Percentiles rank a stretch among this genome's conserved stretches.
These are phyloP conservation scores for Belgica antarctica DNA, from an alignment of 2,888 invertebrate genomes.

Conservation along the genomic window DNA sequence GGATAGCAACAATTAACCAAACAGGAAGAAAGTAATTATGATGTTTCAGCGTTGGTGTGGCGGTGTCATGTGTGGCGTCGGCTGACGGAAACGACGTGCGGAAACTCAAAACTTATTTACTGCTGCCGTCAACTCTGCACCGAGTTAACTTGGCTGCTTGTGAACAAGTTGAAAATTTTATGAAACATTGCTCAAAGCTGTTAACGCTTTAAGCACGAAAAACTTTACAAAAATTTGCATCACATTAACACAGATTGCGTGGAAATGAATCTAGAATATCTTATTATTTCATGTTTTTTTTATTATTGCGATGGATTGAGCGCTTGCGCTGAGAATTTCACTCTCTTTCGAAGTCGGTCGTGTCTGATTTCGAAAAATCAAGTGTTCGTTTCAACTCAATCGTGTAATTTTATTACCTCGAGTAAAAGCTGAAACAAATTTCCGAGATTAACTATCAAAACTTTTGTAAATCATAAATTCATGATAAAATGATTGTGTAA, in stretches of 20 bases:
- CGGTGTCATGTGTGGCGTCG: no score
- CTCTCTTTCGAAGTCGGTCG: conserved; percentile 17
- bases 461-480: background rate
- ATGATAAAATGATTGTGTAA: background rate
- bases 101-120: background rate
- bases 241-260: conserved; percentile 26
- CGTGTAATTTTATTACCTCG: no score
- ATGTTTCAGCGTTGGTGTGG: no score
- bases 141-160: background rate
- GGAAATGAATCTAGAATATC: conserved; percentile 23
- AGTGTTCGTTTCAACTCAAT: background rate
- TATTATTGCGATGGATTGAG: background rate
- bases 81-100: background rate
- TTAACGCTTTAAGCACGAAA: no score
- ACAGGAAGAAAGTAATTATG: background rate
- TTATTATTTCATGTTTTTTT: background rate
- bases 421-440: background rate
- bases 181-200: no score
- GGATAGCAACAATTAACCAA: background rate
- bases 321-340: background rate
- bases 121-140: background rate
- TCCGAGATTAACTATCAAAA: conserved; percentile 11
- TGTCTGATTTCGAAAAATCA: conserved; percentile 1
- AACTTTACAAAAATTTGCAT: conserved; percentile 23
- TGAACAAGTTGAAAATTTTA: no score